Evolutionary conservation across 2,797 vertebrate genomes (phyloP), one percentile per base, ranked within the genome.

Genomic region (Lutjanus argentimaculatus): DNA sequence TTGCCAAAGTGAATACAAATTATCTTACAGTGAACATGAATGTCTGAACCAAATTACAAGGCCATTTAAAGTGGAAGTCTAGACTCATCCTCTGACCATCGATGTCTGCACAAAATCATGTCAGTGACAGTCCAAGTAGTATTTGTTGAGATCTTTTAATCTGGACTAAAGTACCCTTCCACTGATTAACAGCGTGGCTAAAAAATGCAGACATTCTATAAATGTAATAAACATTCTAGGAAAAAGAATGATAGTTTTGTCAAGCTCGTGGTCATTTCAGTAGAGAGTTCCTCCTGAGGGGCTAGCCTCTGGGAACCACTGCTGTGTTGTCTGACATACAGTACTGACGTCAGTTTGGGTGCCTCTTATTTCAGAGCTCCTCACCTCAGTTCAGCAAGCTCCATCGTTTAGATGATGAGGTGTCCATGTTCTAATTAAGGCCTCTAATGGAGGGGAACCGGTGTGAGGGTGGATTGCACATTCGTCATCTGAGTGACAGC

Each of bases 371-470:
- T 74, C 76, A 81, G 83, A 62, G 70, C 51, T 68, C 30, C 58
- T 30, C 14, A 9, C 73, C 78, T 68, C 46, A 55, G 62, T 30
- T 85, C 87, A 90, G 75, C 68, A 62, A 84, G 72, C 78, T 82
- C 65, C n/a, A 25, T 84, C 81, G 21, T 90, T 86, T 74, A 80
- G 75, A 78, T 82, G 72, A 92, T 90, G 84, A 87, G 80, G 75
- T 19, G 46, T 80, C 77, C 13, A 56, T 62, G 64, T 64, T 71
- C 53, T 69, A 79, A 85, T 89, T 79, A 87, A 82, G 72, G 82
- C 81, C 59, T 85, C 88, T 94, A 94, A 95, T 93, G 89, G 90
- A 80, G 83, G 82, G 83, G 77, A 85, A 85, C 61, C 53, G 19
- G 25, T 69, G 75, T 55, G 62, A 76, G 59, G 48, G 56, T 69